Percentiles rank a stretch among this genome's conserved stretches.
These are phyloP conservation scores for Phytoseiulus persimilis DNA, from an alignment of 2,888 invertebrate genomes.

Conservation along the genomic window DNA sequence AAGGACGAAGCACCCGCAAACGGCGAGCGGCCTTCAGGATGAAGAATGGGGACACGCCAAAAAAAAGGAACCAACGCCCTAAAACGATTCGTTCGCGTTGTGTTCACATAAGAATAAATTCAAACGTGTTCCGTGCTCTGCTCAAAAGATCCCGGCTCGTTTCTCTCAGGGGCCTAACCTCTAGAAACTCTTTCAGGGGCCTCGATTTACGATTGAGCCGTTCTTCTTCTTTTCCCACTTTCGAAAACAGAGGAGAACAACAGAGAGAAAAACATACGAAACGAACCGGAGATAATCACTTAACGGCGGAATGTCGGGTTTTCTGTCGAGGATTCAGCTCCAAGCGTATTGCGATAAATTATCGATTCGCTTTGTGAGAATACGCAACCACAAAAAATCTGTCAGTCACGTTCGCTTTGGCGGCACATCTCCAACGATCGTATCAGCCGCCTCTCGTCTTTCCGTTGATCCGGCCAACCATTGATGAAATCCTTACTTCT, in stretches of 20 bases:
- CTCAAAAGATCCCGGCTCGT: neutral
- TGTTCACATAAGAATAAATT: neutral
- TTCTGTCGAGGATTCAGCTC: neutral
- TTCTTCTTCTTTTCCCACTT: no score
- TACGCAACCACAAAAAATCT: neutral
- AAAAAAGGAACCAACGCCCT: neutral
- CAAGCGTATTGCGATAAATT: neutral
- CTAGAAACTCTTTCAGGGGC: neutral
- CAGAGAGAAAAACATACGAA: neutral
- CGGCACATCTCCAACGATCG: neutral
- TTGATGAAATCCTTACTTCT: neutral
- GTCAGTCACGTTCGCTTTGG: neutral
- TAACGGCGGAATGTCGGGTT: neutral
- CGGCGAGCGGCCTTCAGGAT: neutral
- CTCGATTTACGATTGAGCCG: neutral
- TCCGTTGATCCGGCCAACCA: neutral
- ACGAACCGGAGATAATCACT: neutral
- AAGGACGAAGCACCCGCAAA: neutral
- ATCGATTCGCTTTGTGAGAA: neutral
- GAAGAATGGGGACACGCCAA: neutral
- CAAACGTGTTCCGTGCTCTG: neutral
- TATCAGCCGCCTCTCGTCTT: no score
- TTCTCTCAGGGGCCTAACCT: neutral
- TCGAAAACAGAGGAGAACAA: no score
- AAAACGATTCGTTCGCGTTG: neutral